These are phyloP conservation scores for Dendrocopos noguchii DNA, from an alignment of 2,113 vertebrate genomes.

Conservation along the genomic window DNA sequence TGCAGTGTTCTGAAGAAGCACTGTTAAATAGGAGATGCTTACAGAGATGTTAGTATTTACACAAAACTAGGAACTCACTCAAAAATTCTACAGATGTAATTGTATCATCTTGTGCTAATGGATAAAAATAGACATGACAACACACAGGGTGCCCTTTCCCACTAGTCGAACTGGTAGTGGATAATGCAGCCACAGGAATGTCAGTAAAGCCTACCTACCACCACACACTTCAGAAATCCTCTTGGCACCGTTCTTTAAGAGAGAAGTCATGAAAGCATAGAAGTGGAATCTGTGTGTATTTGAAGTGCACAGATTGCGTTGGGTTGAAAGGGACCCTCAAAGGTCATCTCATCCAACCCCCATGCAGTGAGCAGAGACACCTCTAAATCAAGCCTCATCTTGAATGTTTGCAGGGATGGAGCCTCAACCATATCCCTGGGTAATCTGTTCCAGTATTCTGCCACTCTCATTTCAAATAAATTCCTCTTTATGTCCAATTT, in stretches of 20 bases:
- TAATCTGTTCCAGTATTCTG: too few species aligned
- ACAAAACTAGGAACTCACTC: neutral
- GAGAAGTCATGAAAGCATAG: neutral
- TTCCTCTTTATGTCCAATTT: too few species aligned
- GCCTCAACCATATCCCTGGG: too few species aligned
- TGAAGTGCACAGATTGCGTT: neutral
- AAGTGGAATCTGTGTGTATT: neutral
- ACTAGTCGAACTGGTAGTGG: slow-evolving; percentile 14
- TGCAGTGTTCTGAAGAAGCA: neutral
- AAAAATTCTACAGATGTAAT: neutral
- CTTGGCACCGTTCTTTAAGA: neutral
- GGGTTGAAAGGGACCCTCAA: too few species aligned
- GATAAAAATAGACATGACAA: slow-evolving; percentile 44
- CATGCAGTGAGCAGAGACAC: too few species aligned
- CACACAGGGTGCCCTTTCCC: neutral
- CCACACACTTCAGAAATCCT: neutral
- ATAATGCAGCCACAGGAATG: slow-evolving; percentile 8
- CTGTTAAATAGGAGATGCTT: neutral
- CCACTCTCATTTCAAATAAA: too few species aligned
- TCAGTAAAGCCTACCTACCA: neutral
- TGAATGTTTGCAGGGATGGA: too few species aligned
- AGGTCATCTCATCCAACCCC: too few species aligned
- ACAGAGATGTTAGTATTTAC: neutral
- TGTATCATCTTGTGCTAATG: neutral
- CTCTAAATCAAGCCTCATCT: too few species aligned